These are phyloP conservation scores for Odocoileus hemionus DNA, from an alignment of 2,113 vertebrate genomes.

Conservation along the genomic window DNA sequence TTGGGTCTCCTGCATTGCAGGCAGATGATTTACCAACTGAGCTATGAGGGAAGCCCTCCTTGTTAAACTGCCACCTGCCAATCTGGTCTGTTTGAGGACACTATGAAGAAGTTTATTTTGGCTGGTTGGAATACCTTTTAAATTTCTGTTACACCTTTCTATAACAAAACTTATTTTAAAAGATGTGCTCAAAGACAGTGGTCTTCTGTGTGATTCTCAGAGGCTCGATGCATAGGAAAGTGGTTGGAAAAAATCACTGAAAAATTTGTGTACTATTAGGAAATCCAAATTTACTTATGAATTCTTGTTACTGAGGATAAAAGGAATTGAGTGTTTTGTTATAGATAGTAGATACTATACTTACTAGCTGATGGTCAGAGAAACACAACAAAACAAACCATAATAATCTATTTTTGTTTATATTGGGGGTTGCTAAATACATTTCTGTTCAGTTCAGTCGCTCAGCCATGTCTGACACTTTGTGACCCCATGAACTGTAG, in stretches of 20 bases:
- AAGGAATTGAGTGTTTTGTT: background rate
- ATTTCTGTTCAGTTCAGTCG: background rate
- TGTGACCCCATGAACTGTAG: too few species aligned
- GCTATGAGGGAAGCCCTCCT: background rate
- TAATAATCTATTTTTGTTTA: background rate
- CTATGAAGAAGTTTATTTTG: constrained; percentile 28
- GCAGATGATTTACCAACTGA: too few species aligned
- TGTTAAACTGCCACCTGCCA: background rate
- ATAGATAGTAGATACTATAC: background rate
- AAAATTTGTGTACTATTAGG: background rate
- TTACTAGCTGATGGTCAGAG: background rate
- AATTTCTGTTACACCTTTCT: background rate
- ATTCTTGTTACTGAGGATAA: background rate
- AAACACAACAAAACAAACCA: background rate
- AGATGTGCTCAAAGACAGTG: background rate
- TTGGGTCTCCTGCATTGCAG: too few species aligned
- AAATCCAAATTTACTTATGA: background rate
- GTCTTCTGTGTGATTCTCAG: background rate
- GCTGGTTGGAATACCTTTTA: constrained; percentile 39
- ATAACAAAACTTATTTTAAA: background rate
- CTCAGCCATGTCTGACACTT: too few species aligned
- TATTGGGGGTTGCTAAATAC: background rate
- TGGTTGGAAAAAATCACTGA: background rate
- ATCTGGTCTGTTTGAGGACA: background rate
- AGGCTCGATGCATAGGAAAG: background rate